Conservation (phyloP, 23 tunicate species). For the Oikopleura dioica region DNA sequence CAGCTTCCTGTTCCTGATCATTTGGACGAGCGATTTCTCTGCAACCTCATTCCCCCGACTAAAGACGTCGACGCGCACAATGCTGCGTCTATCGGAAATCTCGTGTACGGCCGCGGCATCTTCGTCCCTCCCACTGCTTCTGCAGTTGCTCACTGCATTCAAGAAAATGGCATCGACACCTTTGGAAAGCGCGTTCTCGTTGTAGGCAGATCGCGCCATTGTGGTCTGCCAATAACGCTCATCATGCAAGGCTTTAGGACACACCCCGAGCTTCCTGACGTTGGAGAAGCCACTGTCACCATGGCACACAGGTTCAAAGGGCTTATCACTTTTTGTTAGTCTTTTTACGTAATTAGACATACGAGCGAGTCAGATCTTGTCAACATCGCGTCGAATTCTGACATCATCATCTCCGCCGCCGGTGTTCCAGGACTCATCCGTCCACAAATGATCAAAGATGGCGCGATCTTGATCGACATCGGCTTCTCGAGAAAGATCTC, state of each 20-base stretch:
- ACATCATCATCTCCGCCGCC: neutral
- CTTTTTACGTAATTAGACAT: neutral
- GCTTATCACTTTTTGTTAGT: neutral
- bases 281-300: conserved; percentile 77
- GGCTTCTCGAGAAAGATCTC: conserved; percentile 48
- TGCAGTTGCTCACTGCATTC: conserved; percentile 21
- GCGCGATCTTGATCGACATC: conserved; percentile 73
- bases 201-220: conserved; percentile 76
- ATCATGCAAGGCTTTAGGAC: conserved; percentile 18
- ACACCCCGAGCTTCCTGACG: neutral
- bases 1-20: conserved; percentile 78
- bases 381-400: neutral
- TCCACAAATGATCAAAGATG: conserved; percentile 79
- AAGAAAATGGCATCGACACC: conserved; percentile 37
- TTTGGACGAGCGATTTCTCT: conserved; percentile 26
- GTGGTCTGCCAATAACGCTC: conserved; percentile 90
- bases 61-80: conserved; percentile 95
- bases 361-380: too few relatives aligned
- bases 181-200: conserved; percentile 71
- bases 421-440: conserved; percentile 57
- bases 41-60: conserved; percentile 57
- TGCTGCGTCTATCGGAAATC: conserved; percentile 39
- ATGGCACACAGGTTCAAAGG: conserved; percentile 81
- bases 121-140: conserved; percentile 86
- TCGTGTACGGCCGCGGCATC: conserved; percentile 36